phyloP scores from a whole-genome alignment of 2,113 vertebrate genomes.

The Salvelinus fontinalis region DNA sequence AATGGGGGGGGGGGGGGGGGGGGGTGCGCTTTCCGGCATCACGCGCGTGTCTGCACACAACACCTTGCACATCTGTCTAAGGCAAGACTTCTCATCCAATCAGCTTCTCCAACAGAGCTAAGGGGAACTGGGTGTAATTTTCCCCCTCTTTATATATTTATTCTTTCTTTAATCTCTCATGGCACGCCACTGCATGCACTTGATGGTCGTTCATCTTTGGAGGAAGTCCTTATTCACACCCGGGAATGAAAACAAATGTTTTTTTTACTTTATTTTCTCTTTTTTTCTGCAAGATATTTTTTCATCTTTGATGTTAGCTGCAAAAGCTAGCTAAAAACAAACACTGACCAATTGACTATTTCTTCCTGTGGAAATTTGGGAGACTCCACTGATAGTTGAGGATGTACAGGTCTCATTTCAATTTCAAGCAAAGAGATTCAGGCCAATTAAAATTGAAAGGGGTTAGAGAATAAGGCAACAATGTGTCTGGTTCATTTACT shows the following conservation, averaged over 20 bases:
- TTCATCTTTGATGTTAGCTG: conserved; percentile 94
- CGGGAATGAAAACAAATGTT: conserved; percentile 48
- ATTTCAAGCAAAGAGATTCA: conserved; percentile 38
- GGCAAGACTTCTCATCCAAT: conserved; percentile 58
- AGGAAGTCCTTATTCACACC: conserved; percentile 47
- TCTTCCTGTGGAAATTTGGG: conserved; percentile 41
- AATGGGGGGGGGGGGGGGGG: neutral
- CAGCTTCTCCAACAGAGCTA: conserved; percentile 48
- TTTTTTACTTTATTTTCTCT: conserved; percentile 19
- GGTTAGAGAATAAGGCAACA: conserved; percentile 49
- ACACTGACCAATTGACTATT: conserved; percentile 59
- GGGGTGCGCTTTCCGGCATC: conserved; percentile 57
- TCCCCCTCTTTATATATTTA: neutral
- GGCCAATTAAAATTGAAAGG: conserved; percentile 47
- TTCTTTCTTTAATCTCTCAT: conserved; percentile 56
- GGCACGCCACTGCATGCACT: conserved; percentile 50
- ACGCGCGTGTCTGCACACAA: conserved; percentile 63
- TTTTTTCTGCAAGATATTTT: conserved; percentile 54
- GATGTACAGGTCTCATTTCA: conserved; percentile 26
- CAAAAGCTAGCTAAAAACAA: conserved; percentile 78
- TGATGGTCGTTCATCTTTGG: conserved; percentile 54
- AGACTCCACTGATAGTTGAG: conserved; percentile 7
- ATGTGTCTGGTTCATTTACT: conserved; percentile 59
- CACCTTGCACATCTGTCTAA: conserved; percentile 64
- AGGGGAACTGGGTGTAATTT: conserved; percentile 45